phyloP scores from a whole-genome alignment of 1,140 invertebrate species.

The Tetramorium alpestre region DNA sequence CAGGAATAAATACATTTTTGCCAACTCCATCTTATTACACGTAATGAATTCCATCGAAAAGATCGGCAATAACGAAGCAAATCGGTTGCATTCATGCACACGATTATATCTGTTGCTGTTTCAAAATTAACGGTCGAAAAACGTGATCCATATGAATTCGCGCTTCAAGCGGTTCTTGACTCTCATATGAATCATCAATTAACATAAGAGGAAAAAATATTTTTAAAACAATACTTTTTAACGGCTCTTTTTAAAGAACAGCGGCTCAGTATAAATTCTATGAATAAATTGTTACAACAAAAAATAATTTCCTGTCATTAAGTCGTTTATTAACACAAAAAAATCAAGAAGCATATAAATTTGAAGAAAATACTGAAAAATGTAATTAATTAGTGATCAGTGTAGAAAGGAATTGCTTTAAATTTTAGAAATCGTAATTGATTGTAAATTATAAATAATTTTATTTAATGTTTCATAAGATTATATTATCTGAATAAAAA shows the following conservation, averaged over 20 bases:
- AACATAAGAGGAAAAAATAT: slow-evolving; percentile 7
- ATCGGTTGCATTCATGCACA: not conserved
- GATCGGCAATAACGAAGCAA: not conserved
- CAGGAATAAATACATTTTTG: not conserved
- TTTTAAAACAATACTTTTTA: not conserved
- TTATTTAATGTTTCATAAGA: not conserved
- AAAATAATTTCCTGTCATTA: slow-evolving; percentile 20
- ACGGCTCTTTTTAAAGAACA: no score
- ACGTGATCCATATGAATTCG: slow-evolving; percentile 9
- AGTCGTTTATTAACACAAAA: not conserved
- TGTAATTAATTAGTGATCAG: not conserved
- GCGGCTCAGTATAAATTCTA: not conserved
- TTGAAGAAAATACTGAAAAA: not conserved
- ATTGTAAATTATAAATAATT: not conserved
- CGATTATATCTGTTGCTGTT: not conserved
- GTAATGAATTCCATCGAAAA: not conserved
- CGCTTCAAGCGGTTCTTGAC: slow-evolving; percentile 51
- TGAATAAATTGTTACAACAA: not conserved
- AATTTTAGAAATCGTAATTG: not conserved
- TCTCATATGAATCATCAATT: slow-evolving; percentile 42
- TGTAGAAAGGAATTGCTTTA: not conserved
- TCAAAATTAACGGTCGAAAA: not conserved
- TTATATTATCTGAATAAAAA: not conserved
- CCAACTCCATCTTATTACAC: not conserved
- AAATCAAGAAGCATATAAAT: not conserved